A percentile compares a stretch with the other conserved stretches of the same genome.
Evolutionary conservation across 2,888 invertebrate species (phyloP).

Genomic region (Adineta ricciae): DNA sequence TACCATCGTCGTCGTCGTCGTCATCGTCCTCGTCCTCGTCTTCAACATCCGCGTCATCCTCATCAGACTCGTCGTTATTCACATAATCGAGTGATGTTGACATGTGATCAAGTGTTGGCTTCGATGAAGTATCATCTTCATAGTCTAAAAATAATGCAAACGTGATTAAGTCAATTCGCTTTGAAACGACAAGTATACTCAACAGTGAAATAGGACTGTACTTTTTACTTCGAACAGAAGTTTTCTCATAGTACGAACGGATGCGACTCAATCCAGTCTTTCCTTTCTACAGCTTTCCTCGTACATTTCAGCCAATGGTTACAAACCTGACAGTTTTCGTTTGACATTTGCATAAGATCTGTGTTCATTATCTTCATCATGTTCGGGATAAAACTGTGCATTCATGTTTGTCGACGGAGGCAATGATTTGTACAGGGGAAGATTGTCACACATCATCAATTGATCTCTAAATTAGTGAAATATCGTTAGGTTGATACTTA

Average conservation of each 20-base stretch:
- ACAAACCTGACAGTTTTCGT: neutral
- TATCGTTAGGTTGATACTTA: neutral
- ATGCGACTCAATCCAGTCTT: too few species aligned
- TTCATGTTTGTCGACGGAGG: neutral
- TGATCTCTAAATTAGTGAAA: neutral
- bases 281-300: too few species aligned
- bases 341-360: neutral
- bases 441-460: constrained; percentile 3
- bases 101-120: neutral
- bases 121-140: neutral
- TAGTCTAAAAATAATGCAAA: neutral
- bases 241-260: too few species aligned
- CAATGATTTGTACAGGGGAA: neutral
- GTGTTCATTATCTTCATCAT: neutral
- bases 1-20: neutral
- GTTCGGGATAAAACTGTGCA: neutral
- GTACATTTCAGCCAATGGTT: too few species aligned
- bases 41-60: neutral
- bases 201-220: too few species aligned
- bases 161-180: neutral
- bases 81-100: neutral
- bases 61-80: neutral
- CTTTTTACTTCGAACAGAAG: too few species aligned
- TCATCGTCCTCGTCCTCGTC: neutral
- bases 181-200: too few species aligned